Conservation (phyloP, 2,888 invertebrate genomes). For the Drosophila buzzatii region DNA sequence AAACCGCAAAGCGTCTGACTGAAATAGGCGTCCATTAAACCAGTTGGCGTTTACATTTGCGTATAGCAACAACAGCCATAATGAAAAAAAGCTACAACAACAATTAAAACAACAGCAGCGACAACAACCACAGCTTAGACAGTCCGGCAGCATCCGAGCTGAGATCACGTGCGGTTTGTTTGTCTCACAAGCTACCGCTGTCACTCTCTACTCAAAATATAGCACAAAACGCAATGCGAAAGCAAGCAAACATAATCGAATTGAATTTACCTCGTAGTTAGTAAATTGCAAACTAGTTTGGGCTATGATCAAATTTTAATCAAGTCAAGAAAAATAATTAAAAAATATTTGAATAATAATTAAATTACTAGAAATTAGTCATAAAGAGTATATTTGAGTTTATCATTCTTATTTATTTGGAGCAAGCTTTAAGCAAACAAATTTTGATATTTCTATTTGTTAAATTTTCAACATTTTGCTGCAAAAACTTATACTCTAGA, state of each 20-base stretch:
- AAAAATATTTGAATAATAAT: neutral
- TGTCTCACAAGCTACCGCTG: conserved; percentile 19
- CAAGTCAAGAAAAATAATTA: neutral
- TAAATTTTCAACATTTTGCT: neutral
- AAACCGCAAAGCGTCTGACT: conserved; percentile 26
- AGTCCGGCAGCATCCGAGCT: conserved; percentile 33
- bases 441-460: neutral
- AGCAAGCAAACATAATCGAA: neutral
- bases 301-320: neutral
- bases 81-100: neutral
- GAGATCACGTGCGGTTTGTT: conserved; percentile 68
- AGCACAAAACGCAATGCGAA: neutral
- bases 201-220: conserved; percentile 13
- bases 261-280: conserved; percentile 5
- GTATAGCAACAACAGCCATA: conserved; percentile 12
- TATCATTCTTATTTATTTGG: neutral
- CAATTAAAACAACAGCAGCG: conserved; percentile 7
- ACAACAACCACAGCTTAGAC: conserved; percentile 15
- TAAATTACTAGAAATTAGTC: neutral
- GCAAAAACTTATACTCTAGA: neutral
- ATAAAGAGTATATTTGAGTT: neutral
- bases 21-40: conserved; percentile 52
- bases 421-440: neutral
- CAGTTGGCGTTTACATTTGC: conserved; percentile 57
- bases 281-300: neutral